Conservation (phyloP, 1,140 invertebrate genomes). For the Orchesella cincta region DNA sequence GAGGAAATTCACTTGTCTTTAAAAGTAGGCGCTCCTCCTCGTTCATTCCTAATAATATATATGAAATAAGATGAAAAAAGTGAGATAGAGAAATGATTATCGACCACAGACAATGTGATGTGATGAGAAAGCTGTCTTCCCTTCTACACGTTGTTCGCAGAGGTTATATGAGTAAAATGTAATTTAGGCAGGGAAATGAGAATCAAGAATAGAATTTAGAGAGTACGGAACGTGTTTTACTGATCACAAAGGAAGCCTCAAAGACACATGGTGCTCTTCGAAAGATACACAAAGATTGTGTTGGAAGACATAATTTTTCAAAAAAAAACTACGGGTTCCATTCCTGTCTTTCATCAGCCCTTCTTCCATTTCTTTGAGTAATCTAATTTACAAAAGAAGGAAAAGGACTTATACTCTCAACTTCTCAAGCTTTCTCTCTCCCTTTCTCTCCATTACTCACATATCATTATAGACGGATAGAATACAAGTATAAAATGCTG, state of each 20-base stretch:
- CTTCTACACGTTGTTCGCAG: not conserved
- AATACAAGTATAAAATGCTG: too few species aligned
- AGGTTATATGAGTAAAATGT: not conserved
- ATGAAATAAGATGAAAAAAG: not conserved
- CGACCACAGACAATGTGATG: conserved; percentile 8
- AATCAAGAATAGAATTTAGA: conserved; percentile 4
- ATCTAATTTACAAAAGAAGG: not conserved
- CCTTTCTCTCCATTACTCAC: not conserved
- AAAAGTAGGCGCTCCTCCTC: too few species aligned
- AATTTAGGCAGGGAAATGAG: conserved; percentile 17
- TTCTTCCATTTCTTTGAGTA: not conserved
- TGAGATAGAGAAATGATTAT: conserved; percentile 9
- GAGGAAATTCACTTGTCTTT: too few species aligned
- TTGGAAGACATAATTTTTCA: not conserved
- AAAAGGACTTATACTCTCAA: not conserved
- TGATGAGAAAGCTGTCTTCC: not conserved
- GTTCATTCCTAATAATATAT: too few species aligned
- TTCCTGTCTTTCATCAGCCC: not conserved
- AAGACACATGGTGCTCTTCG: not conserved
- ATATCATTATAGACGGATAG: not conserved
- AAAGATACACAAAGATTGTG: not conserved
- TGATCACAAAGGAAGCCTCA: not conserved
- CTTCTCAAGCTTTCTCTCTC: not conserved
- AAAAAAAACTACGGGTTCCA: not conserved
- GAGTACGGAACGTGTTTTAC: not conserved